These are phyloP conservation scores for Cyprinodon brontotheroides DNA, from an alignment of 2,113 vertebrate genomes.

Conservation along the genomic window DNA sequence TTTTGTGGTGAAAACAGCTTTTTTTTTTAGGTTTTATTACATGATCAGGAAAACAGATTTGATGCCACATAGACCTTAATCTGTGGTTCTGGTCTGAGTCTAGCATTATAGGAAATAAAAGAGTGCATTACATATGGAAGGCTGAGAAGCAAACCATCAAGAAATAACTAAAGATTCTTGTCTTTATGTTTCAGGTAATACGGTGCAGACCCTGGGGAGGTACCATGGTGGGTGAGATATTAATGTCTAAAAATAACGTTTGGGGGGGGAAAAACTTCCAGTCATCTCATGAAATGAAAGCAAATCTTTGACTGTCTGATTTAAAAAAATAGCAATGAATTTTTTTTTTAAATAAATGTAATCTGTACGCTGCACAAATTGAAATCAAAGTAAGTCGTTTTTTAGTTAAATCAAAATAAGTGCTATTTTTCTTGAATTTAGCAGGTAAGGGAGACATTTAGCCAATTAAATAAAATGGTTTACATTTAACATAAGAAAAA, in stretches of 20 bases:
- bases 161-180: slow-evolving; percentile 70
- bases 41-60: slow-evolving; percentile 15
- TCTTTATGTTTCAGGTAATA: slow-evolving; percentile 59
- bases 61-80: slow-evolving; percentile 60
- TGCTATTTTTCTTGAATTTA: no score
- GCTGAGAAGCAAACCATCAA: slow-evolving; percentile 74
- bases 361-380: no score
- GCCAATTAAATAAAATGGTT: no score
- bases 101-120: slow-evolving; percentile 77
- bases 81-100: slow-evolving; percentile 60
- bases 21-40: no score
- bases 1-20: no score
- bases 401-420: no score
- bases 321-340: no score
- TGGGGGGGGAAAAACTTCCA: slow-evolving; percentile 10
- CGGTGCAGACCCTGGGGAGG: slow-evolving; percentile 5
- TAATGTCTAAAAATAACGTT: neutral
- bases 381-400: no score
- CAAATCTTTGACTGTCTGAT: slow-evolving; percentile 5
- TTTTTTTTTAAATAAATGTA: no score
- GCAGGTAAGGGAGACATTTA: no score
- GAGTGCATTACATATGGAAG: slow-evolving; percentile 60
- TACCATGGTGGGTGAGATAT: slow-evolving; percentile 67
- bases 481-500: no score
- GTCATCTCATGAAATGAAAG: slow-evolving; percentile 10